These are phyloP conservation scores for Meloidogyne exigua DNA, from an alignment of 1,140 invertebrate genomes.

Conservation along the genomic window DNA sequence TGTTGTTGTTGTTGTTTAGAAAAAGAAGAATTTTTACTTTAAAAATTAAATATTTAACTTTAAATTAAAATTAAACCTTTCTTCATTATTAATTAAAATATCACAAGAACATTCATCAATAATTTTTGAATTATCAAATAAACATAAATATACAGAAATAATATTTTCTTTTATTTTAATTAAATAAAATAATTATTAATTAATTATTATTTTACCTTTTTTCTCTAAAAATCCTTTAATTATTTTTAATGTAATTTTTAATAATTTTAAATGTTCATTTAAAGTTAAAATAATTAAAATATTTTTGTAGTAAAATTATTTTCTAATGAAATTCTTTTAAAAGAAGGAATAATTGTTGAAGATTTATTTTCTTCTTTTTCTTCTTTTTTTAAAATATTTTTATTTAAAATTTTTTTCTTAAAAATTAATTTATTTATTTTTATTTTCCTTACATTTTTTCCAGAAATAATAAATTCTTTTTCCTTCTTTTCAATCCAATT, in stretches of 20 bases:
- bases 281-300: conserved; percentile 9
- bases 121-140: conserved; percentile 7
- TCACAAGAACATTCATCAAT: conserved; percentile 12
- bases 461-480: conserved; percentile 8
- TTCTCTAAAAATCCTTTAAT: neutral
- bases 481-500: conserved; percentile 39
- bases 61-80: neutral
- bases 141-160: conserved; percentile 7
- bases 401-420: conserved; percentile 19
- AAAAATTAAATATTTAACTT: neutral
- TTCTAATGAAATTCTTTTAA: neutral
- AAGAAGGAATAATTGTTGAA: neutral
- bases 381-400: conserved; percentile 1
- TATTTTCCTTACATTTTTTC: neutral
- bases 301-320: conserved; percentile 8
- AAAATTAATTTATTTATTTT: neutral
- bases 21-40: neutral
- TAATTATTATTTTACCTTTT: neutral
- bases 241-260: neutral
- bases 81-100: neutral
- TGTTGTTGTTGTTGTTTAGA: neutral
- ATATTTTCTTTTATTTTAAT: conserved; percentile 1
- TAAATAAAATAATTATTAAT: neutral
- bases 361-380: neutral
- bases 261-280: neutral